Evolutionary conservation across 2,113 vertebrate species (phyloP).

Genomic region (Sus scrofa): DNA sequence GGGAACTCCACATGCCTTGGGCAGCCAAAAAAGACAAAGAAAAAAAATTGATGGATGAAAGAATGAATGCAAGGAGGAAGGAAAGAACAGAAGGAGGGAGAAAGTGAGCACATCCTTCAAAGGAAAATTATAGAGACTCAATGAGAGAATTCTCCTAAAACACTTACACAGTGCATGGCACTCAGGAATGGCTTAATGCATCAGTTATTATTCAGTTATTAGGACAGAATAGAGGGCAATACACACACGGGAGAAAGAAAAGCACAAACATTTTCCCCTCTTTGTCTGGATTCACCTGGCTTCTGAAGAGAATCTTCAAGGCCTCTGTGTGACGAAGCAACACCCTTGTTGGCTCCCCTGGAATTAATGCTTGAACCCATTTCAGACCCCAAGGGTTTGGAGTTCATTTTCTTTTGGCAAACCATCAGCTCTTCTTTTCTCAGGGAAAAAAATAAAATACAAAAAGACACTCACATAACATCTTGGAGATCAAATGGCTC

Average conservation of each 20-base stretch:
- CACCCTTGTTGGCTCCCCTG: neutral
- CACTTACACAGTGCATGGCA: neutral
- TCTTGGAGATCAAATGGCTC: slow-evolving; percentile 80
- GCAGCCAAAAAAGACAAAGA: too few species aligned
- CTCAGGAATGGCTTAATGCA: neutral
- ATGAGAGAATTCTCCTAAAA: neutral
- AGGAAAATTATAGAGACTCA: neutral
- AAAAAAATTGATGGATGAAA: neutral
- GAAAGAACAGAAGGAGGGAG: neutral
- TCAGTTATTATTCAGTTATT: neutral
- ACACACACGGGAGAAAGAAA: neutral
- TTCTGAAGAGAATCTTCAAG: neutral
- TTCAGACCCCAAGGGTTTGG: slow-evolving; percentile 33
- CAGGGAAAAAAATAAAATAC: slow-evolving; percentile 67
- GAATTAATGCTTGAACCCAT: slow-evolving; percentile 44
- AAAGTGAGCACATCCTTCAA: neutral
- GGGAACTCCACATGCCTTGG: too few species aligned
- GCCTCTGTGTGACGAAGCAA: neutral
- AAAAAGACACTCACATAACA: slow-evolving; percentile 77
- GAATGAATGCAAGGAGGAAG: neutral
- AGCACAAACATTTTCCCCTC: neutral
- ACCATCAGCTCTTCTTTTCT: slow-evolving; percentile 56
- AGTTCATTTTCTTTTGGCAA: slow-evolving; percentile 79
- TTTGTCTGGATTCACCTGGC: slow-evolving; percentile 12
- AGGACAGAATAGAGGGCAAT: neutral